phyloP scores from a whole-genome alignment of 2,113 vertebrate species.

The Oreochromis spilurus region DNA sequence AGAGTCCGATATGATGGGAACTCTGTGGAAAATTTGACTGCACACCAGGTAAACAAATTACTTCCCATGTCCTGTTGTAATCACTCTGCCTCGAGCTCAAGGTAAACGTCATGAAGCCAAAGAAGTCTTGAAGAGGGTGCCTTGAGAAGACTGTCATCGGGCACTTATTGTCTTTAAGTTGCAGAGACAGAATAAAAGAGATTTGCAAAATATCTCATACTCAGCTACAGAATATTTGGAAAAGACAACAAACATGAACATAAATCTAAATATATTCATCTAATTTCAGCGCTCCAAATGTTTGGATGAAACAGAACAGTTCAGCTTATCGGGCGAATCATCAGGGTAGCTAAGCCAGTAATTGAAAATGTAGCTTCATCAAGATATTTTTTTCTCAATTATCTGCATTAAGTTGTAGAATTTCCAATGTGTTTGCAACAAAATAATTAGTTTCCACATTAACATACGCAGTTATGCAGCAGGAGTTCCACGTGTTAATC shows the following conservation, averaged over 20 bases:
- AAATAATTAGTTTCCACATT: not conserved
- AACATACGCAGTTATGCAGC: not conserved
- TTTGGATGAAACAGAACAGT: not conserved
- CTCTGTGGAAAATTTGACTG: too few relatives aligned
- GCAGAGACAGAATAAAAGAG: not conserved
- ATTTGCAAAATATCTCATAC: not conserved
- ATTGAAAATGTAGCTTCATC: not conserved
- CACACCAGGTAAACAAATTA: too few relatives aligned
- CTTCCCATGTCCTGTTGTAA: rapidly evolving
- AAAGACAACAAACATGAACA: not conserved
- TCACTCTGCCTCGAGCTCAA: not conserved
- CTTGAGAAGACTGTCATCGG: not conserved
- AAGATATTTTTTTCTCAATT: not conserved
- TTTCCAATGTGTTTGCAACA: not conserved
- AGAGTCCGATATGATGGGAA: not conserved
- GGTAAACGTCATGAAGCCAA: too few relatives aligned
- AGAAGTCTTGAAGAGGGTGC: too few relatives aligned
- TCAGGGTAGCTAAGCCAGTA: not conserved
- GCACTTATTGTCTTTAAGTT: not conserved
- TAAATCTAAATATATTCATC: not conserved
- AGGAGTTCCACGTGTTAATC: not conserved
- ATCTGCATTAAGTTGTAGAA: not conserved
- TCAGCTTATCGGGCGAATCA: not conserved
- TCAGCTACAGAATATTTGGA: not conserved
- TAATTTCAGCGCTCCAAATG: not conserved